Conservation (phyloP, 1,140 invertebrate species). For the Ctenoplectra terminalis region DNA sequence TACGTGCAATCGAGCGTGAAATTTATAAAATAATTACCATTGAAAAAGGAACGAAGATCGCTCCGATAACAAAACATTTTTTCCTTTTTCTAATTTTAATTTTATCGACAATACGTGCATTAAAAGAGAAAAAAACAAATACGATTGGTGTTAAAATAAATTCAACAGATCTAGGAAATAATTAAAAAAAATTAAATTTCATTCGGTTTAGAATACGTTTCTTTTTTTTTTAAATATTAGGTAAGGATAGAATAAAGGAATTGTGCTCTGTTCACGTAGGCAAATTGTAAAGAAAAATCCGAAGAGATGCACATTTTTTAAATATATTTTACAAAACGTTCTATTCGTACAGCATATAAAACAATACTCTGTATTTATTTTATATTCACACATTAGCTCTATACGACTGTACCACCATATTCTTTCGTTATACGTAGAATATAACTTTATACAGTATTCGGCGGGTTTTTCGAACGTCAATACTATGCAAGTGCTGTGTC, state of each 20-base stretch:
- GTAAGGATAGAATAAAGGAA: too few relatives aligned
- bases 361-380: slow-evolving; percentile 83
- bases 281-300: slow-evolving; percentile 6
- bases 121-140: too few relatives aligned
- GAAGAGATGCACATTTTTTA: slow-evolving; percentile 68
- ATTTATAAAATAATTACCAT: background rate
- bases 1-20: too few relatives aligned
- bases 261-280: background rate
- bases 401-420: slow-evolving; percentile 79
- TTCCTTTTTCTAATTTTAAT: too few relatives aligned
- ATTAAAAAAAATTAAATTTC: too few relatives aligned
- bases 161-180: too few relatives aligned
- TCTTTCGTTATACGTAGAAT: slow-evolving; percentile 74
- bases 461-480: slow-evolving; percentile 73
- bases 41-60: background rate
- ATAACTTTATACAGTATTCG: slow-evolving; percentile 79
- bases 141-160: too few relatives aligned
- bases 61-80: too few relatives aligned
- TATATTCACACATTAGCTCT: slow-evolving; percentile 83
- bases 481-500: slow-evolving; percentile 75
- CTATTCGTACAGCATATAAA: slow-evolving; percentile 84
- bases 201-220: too few relatives aligned
- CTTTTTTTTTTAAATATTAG: too few relatives aligned
- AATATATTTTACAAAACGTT: slow-evolving; percentile 84
- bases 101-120: too few relatives aligned